Evolutionary conservation across 2,797 vertebrate species (phyloP), one percentile per base, ranked within the genome.

Genomic region (Heliangelus exortis): DNA sequence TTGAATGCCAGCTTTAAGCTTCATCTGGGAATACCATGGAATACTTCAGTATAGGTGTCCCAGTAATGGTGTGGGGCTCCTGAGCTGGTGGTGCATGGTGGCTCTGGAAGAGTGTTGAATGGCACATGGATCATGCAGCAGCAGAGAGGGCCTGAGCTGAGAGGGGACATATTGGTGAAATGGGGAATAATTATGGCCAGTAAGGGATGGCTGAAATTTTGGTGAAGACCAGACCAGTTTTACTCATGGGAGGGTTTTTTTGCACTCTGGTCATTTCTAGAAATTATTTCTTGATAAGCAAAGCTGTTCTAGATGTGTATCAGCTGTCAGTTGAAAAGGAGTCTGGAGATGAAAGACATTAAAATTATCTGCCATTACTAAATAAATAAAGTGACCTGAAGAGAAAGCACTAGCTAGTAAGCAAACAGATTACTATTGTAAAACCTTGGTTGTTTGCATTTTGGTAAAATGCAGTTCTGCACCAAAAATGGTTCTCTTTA

Each of bases 71-170:
- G 20, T 4, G 43, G 19, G 12, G 12, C 10, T 39, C 31, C 31
- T 0, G 3, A 33, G 58, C 19, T 59, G 34, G 48, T 15, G 18
- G 23, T 67, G 41, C 33, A 43, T 16, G 36, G 33, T 58, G 73
- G 43, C 57, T 71, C 48, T 90, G 58, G 75, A 33, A 22, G 15
- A 4, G 15, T 8, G 11, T 1, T 57, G n/a, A 8, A 58, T 11
- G 23, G n/a, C 5, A 2, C 3, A 7, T 7, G 29, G 25, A 15
- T 76, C 31, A 22, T 0, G 0, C 8, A 62, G 43, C 25, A 76
- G 36, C 23, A 71, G 21, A 39, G 34, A 39, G 15, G 17, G 33
- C 5, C 23, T 10, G 67, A 79, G 36, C 43, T 26, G 39, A 50
- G 25, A 39, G 39, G 47, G 34, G 8, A 34, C 9, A 47, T 20